phyloP scores from a whole-genome alignment of 1,140 invertebrate species.

The Philopotamus ludificatus region DNA sequence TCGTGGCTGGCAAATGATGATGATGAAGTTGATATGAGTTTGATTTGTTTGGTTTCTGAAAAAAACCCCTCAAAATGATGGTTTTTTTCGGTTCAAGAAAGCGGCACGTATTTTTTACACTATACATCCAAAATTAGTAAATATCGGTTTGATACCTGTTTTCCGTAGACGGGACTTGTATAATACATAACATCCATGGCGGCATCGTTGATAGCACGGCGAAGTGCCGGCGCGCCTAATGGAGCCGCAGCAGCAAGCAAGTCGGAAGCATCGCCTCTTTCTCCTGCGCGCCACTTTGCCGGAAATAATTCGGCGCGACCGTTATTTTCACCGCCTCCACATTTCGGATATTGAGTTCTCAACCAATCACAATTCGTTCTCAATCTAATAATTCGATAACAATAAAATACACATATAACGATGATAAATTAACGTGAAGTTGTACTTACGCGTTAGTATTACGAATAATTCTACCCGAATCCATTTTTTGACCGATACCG shows the following conservation, averaged over 20 bases:
- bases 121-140: no score
- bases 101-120: no score
- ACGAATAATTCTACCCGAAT: slow-evolving; percentile 68
- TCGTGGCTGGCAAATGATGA: no score
- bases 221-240: slow-evolving; percentile 63
- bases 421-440: neutral
- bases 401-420: neutral
- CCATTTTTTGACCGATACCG: slow-evolving; percentile 76
- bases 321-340: slow-evolving; percentile 2
- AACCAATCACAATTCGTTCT: slow-evolving; percentile 38
- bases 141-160: no score
- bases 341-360: slow-evolving; percentile 27
- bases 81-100: no score
- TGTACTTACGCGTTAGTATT: slow-evolving; percentile 65
- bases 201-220: slow-evolving; percentile 69
- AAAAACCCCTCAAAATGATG: no score
- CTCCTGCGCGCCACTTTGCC: slow-evolving; percentile 33
- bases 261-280: slow-evolving; percentile 23
- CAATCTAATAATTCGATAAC: slow-evolving; percentile 21
- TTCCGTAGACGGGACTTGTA: slow-evolving; percentile 74
- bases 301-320: slow-evolving; percentile 38
- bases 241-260: slow-evolving; percentile 68
- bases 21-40: no score
- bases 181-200: slow-evolving; percentile 85
- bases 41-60: no score